Percentiles rank a stretch among this genome's conserved stretches.
Evolutionary conservation across 2,113 vertebrate species (phyloP).

Genomic region (Nymphicus hollandicus): DNA sequence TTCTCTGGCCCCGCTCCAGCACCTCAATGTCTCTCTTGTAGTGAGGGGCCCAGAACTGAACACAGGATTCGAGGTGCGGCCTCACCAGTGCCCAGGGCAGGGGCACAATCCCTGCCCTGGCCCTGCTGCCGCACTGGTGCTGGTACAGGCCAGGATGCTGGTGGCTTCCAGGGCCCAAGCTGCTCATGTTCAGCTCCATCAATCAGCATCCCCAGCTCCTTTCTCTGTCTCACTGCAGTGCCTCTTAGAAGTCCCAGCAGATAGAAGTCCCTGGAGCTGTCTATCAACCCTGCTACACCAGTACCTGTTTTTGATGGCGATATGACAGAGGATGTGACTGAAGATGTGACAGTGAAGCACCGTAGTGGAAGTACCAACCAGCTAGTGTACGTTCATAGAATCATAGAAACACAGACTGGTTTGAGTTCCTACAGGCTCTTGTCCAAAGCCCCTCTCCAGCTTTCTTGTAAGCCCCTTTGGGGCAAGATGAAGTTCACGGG

Average conservation of each 20-base stretch:
- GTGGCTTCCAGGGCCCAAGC: background rate
- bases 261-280: background rate
- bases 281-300: background rate
- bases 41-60: background rate
- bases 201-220: background rate
- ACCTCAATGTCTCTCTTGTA: too few relatives aligned
- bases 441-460: background rate
- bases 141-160: background rate
- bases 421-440: background rate
- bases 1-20: too few relatives aligned
- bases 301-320: accelerated
- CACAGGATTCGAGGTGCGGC: background rate
- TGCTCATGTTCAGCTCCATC: background rate
- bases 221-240: background rate
- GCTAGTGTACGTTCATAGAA: background rate
- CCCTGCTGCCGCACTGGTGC: background rate
- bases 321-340: background rate
- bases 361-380: background rate
- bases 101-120: background rate
- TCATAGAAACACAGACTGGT: background rate
- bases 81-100: background rate
- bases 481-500: background rate
- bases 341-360: background rate
- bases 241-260: background rate
- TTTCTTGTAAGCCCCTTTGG: background rate